Percentiles rank a stretch among this genome's conserved stretches.
Evolutionary conservation across 1,140 invertebrate species (phyloP).

Genomic region (Atta colombica): DNA sequence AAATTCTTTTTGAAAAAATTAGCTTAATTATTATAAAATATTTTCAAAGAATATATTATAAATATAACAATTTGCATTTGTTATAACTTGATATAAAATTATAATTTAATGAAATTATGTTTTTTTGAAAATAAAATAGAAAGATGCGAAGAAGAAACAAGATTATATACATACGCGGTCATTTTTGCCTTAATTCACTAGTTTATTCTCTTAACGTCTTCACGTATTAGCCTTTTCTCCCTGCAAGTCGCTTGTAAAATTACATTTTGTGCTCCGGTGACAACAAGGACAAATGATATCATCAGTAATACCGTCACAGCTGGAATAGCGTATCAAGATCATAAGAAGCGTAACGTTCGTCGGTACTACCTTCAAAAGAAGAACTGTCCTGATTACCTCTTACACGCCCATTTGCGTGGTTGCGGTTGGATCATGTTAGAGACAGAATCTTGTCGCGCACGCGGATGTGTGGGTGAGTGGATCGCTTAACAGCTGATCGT

Average conservation of each 20-base stretch:
- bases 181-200: constrained; percentile 9
- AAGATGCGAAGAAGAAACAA: not conserved
- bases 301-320: constrained; percentile 20
- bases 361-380: constrained; percentile 48
- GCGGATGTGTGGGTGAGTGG: constrained; percentile 62
- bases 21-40: not conserved
- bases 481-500: constrained; percentile 74
- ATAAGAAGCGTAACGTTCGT: constrained; percentile 25
- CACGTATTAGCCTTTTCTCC: constrained; percentile 1
- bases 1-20: constrained; percentile 9
- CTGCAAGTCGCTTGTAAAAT: constrained; percentile 32
- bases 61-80: constrained; percentile 8
- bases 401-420: constrained; percentile 54
- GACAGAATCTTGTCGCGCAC: constrained; percentile 28
- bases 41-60: not conserved
- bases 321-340: constrained; percentile 37
- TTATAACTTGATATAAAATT: not conserved
- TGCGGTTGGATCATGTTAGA: constrained; percentile 10
- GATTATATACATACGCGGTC: not conserved
- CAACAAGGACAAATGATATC: constrained; percentile 47
- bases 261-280: constrained; percentile 28
- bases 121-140: not conserved
- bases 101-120: not conserved
- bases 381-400: constrained; percentile 53
- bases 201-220: constrained; percentile 22